Evolutionary conservation across 1,140 invertebrate genomes (phyloP).

Genomic region (Babylonia areolata): DNA sequence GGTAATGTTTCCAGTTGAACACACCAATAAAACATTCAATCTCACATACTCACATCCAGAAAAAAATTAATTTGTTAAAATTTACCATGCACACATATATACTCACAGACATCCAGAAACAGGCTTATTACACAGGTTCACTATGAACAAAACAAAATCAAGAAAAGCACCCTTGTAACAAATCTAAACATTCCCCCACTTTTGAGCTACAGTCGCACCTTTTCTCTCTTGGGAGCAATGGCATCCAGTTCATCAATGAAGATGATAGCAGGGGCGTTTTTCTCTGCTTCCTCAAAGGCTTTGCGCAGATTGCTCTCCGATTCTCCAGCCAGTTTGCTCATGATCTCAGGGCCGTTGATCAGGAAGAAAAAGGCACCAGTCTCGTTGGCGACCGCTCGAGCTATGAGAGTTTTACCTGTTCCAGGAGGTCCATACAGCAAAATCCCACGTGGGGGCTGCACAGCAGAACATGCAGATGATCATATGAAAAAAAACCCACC

Average conservation of each 20-base stretch:
- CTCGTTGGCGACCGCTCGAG: conserved; percentile 99
- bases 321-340: conserved; percentile 99
- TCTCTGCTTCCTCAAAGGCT: conserved; percentile 99
- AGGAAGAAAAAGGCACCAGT: conserved; percentile 99
- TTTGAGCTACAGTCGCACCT: conserved; percentile 77
- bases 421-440: conserved; percentile 98
- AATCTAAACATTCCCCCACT: no score
- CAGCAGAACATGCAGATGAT: conserved; percentile 8
- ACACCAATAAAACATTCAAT: no score
- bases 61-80: no score
- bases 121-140: no score
- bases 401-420: conserved; percentile 97
- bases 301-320: conserved; percentile 98
- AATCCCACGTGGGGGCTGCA: conserved; percentile 95
- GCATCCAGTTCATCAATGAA: conserved; percentile 99
- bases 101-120: no score
- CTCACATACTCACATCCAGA: no score
- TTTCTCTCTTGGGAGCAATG: conserved; percentile 99
- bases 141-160: no score
- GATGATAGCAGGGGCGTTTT: conserved; percentile 99
- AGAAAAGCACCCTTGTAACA: no score
- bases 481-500: no score
- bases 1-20: no score
- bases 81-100: no score
- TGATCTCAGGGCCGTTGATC: conserved; percentile 99